Evolutionary conservation across 64 coral and sea anemone genomes (phyloP).

Genomic region (Pocillopora damicornis): DNA sequence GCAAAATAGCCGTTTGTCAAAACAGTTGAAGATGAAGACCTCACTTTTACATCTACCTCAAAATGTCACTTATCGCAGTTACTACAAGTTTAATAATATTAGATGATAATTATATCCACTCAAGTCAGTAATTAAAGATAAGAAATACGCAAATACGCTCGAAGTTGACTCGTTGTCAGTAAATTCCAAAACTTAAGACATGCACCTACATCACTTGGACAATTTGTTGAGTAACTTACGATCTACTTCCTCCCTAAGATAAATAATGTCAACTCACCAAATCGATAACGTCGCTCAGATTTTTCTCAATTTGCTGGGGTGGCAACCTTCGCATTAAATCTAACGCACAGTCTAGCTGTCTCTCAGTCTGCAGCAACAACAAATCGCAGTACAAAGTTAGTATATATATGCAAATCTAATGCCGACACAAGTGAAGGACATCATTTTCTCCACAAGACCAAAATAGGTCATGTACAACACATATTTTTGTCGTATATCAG

Average conservation of each 20-base stretch:
- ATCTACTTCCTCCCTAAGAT: neutral
- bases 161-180: neutral
- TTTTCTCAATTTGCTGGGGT: slow-evolving; percentile 99
- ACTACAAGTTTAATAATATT: too few relatives aligned
- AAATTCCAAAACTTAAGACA: neutral
- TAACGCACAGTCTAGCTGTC: slow-evolving; percentile 96
- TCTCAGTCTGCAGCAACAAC: slow-evolving; percentile 69
- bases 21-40: too few relatives aligned
- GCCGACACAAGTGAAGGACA: neutral
- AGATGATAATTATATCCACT: neutral
- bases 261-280: slow-evolving; percentile 55
- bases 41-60: too few relatives aligned
- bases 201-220: neutral
- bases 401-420: neutral
- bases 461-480: neutral
- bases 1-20: too few relatives aligned
- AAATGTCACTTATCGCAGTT: too few relatives aligned
- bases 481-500: neutral
- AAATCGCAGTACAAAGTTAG: slow-evolving; percentile 25
- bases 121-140: neutral
- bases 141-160: neutral
- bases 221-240: neutral
- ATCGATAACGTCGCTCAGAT: slow-evolving; percentile 98
- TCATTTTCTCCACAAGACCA: neutral
- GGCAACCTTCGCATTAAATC: slow-evolving; percentile 98